phyloP scores from a whole-genome alignment of 2,113 vertebrate species.

The Chauna torquata region DNA sequence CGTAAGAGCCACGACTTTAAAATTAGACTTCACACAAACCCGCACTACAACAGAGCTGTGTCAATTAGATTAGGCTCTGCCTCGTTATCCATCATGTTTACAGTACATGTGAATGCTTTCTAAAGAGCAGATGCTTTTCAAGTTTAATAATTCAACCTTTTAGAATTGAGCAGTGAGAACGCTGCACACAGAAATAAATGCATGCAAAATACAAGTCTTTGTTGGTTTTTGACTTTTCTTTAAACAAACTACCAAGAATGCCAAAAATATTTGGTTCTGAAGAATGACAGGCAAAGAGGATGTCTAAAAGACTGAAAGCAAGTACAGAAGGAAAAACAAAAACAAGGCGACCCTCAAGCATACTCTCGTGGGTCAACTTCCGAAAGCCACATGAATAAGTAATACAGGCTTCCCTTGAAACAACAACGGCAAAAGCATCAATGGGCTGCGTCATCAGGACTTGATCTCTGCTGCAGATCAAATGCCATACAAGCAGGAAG shows the following conservation, averaged over 20 bases:
- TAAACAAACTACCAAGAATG: background rate
- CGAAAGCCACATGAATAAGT: constrained; percentile 49
- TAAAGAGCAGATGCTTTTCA: constrained; percentile 62
- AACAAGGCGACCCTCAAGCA: background rate
- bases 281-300: background rate
- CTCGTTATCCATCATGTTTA: constrained; percentile 57
- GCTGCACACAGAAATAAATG: constrained; percentile 2
- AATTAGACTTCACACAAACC: background rate
- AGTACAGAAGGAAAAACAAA: constrained; percentile 17
- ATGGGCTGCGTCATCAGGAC: background rate
- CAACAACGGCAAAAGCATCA: constrained; percentile 25
- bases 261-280: background rate
- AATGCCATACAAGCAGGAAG: constrained; percentile 45
- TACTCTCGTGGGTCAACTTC: background rate
- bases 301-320: background rate
- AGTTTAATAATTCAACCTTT: constrained; percentile 52
- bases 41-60: background rate
- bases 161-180: constrained; percentile 20
- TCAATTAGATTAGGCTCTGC: constrained; percentile 43
- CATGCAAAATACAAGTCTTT: background rate
- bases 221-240: background rate
- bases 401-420: constrained; percentile 19
- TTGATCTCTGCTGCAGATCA: constrained; percentile 41
- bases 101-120: constrained; percentile 11
- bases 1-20: background rate